Conservation (phyloP, 2,888 invertebrate genomes). For the Mythimna lalbum region DNA sequence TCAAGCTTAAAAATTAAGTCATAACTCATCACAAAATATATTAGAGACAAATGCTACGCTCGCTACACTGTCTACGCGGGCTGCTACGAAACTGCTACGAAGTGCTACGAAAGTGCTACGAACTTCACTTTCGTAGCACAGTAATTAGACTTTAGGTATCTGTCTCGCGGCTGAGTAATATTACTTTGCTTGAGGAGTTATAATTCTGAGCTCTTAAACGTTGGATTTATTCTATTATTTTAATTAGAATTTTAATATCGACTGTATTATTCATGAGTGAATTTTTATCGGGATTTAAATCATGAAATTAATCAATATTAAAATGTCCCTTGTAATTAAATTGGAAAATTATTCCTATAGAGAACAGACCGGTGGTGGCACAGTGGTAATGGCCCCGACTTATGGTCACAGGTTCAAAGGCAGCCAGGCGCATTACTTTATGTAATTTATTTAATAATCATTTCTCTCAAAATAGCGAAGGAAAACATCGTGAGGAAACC, state of each 20-base stretch:
- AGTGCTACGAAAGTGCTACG: constrained; percentile 65
- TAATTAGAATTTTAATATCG: constrained; percentile 56
- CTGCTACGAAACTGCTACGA: constrained; percentile 64
- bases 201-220: constrained; percentile 62
- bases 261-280: constrained; percentile 37
- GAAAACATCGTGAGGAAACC: too few relatives aligned
- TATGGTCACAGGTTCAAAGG: too few relatives aligned
- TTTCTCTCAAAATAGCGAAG: too few relatives aligned
- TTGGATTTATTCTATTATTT: constrained; percentile 67
- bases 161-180: constrained; percentile 70
- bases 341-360: not conserved
- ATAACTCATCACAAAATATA: constrained; percentile 72
- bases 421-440: too few relatives aligned
- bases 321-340: constrained; percentile 12
- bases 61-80: constrained; percentile 62
- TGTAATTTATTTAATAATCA: too few relatives aligned
- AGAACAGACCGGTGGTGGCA: too few relatives aligned
- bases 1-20: constrained; percentile 71
- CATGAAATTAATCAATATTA: constrained; percentile 24
- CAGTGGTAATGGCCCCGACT: too few relatives aligned
- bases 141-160: constrained; percentile 75
- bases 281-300: constrained; percentile 26
- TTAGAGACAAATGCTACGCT: constrained; percentile 74
- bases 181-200: constrained; percentile 69
- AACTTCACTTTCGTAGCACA: constrained; percentile 73